These are phyloP conservation scores for Hermatobates lingyangjiaoensis DNA, from an alignment of 1,140 invertebrate genomes.

Conservation along the genomic window DNA sequence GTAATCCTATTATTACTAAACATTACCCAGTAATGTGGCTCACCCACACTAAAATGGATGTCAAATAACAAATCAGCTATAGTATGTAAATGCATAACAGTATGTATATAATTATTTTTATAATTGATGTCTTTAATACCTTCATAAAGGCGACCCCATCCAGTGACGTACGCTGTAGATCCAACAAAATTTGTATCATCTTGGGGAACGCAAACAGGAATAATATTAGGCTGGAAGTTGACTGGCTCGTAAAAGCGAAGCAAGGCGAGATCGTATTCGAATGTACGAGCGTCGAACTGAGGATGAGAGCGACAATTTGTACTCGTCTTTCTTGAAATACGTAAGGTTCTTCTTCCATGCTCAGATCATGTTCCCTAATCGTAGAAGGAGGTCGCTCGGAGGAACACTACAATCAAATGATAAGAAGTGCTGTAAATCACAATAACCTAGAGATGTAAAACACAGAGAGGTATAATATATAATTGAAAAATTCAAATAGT, in stretches of 20 bases:
- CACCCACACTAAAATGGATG: no score
- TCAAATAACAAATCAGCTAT: no score
- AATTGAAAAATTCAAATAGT: no score
- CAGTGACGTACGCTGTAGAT: constrained; percentile 70
- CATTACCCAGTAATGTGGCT: no score
- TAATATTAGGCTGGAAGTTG: constrained; percentile 71
- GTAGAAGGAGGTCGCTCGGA: constrained; percentile 68
- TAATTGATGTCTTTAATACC: no score
- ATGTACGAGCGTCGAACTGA: constrained; percentile 76
- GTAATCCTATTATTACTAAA: no score
- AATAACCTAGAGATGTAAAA: no score
- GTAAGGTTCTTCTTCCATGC: constrained; percentile 67
- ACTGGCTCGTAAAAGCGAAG: constrained; percentile 78
- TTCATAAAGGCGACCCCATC: constrained; percentile 82
- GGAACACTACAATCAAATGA: constrained; percentile 63
- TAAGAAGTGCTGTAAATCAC: no score
- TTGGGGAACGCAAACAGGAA: constrained; percentile 76
- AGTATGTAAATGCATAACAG: no score
- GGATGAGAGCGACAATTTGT: constrained; percentile 83
- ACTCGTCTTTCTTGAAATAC: constrained; percentile 70
- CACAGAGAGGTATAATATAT: no score
- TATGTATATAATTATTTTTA: no score
- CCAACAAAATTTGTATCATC: constrained; percentile 70
- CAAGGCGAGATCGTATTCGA: constrained; percentile 80
- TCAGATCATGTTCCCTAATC: constrained; percentile 81